Evolutionary conservation across 2,888 invertebrate species (phyloP), one percentile per base, ranked within the genome.

Genomic region (Busseola fusca): DNA sequence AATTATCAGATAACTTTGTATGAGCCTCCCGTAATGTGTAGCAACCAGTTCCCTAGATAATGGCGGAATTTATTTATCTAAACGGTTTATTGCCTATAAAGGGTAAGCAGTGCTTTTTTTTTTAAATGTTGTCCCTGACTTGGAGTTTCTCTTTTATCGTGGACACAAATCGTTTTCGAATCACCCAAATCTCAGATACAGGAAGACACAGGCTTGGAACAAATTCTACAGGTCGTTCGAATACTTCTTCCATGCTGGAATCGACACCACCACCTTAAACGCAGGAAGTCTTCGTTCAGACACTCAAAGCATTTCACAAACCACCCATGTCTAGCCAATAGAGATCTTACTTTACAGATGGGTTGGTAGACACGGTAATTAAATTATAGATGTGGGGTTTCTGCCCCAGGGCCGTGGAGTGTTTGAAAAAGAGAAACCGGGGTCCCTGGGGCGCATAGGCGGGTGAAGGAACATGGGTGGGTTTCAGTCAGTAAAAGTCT

Each of bases 1-100:
- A n/a, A 70, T 74, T 62, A 82, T 84, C 83, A 73, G 83, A 84
- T 84, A 82, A 78, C 70, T 80, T 72, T 82, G 82, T 80, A 66
- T 74, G 73, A 81, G 58, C 50, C 58, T 50, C 64, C 62, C 48
- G 64, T 76, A 81, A 83, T 76, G 60, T 71, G 70, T 59, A 72
- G 27, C 72, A 72, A 72, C 72, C 48, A 45, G 75, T 60, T 72
- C 57, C 50, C 50, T 30, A 74, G 84, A 78, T 81, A 73, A 37
- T 58, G 37, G 52, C 10, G 40, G 69, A 78, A 75, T 78, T 72
- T 69, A 74, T 83, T 71, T 78, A 73, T 73, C 74, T 80, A 40
- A 69, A 80, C 59, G 45, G 65, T 27, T 42, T 80, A 65, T 68
- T 72, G 10, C 68, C 62, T 52, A 65, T 66, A 5, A 42, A 67